Evolutionary conservation across 2,113 vertebrate species (phyloP).

Genomic region (Coregonus clupeaformis): DNA sequence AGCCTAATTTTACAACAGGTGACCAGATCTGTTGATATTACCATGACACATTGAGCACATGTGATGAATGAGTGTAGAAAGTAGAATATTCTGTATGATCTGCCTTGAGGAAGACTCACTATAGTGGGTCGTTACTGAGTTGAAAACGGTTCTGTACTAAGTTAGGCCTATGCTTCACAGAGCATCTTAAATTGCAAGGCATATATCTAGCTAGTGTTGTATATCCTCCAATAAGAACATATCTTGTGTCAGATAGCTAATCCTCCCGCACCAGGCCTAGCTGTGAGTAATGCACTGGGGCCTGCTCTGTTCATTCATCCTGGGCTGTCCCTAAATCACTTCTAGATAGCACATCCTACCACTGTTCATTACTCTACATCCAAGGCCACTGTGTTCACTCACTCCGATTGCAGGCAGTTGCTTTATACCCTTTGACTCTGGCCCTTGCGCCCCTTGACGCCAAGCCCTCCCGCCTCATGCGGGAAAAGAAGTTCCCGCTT

Average conservation of each 20-base stretch:
- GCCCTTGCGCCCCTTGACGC: neutral
- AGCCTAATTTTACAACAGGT: too few relatives aligned
- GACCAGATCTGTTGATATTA: too few relatives aligned
- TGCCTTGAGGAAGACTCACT: neutral
- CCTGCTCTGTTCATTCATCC: neutral
- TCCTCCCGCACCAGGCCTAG: slow-evolving; percentile 4
- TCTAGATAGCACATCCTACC: neutral
- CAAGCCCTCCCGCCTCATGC: neutral
- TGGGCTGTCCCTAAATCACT: neutral
- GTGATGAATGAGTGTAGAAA: neutral
- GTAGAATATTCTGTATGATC: neutral
- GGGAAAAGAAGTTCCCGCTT: neutral
- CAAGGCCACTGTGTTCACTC: neutral
- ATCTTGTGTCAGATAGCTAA: neutral
- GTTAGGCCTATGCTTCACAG: neutral
- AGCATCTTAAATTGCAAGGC: neutral
- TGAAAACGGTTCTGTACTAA: too few relatives aligned
- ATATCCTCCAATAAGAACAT: slow-evolving; percentile 28
- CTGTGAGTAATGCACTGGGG: neutral
- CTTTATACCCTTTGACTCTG: neutral
- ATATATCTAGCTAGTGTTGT: slow-evolving; percentile 1
- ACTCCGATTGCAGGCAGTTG: neutral
- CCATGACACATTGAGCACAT: too few relatives aligned
- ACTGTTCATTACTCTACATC: neutral
- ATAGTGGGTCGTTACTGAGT: neutral